phyloP scores from a whole-genome alignment of 1,140 invertebrate species.

The Carposina sasakii region DNA sequence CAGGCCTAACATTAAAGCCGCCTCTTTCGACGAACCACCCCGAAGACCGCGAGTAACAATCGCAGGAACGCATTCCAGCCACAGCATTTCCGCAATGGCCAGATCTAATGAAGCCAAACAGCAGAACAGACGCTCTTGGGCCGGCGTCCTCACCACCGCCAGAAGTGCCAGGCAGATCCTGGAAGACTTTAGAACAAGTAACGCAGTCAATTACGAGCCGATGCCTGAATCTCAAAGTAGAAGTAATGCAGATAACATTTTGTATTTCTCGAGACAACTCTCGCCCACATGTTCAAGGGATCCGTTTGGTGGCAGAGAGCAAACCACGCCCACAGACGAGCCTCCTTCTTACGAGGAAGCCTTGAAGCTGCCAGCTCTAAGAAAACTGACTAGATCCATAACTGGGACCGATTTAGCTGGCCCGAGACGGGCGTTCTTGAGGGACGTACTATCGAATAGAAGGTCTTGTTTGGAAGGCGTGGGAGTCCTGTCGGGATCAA shows the following conservation, averaged over 20 bases:
- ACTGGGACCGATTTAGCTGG: conserved; percentile 62
- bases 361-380: conserved; percentile 68
- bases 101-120: conserved; percentile 50
- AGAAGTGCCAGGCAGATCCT: conserved; percentile 57
- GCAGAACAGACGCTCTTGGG: conserved; percentile 60
- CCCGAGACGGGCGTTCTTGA: conserved; percentile 60
- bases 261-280: conserved; percentile 77
- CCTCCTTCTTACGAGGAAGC: conserved; percentile 72
- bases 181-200: conserved; percentile 48
- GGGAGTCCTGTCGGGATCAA: conserved; percentile 53
- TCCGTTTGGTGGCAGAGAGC: conserved; percentile 74
- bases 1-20: conserved; percentile 46
- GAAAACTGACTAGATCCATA: conserved; percentile 70
- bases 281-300: conserved; percentile 75
- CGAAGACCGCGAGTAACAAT: conserved; percentile 47
- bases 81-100: conserved; percentile 41
- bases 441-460: conserved; percentile 67
- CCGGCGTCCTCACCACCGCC: conserved; percentile 51
- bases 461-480: conserved; percentile 68
- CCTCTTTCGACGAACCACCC: conserved; percentile 57
- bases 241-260: conserved; percentile 50
- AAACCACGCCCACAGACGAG: conserved; percentile 67
- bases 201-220: conserved; percentile 46
- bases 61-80: conserved; percentile 52
- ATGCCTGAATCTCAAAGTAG: conserved; percentile 45